Percentiles rank a stretch among this genome's conserved stretches.
These are phyloP conservation scores for Melanotaenia duboulayi DNA, from an alignment of 2,113 vertebrate genomes.

Conservation along the genomic window DNA sequence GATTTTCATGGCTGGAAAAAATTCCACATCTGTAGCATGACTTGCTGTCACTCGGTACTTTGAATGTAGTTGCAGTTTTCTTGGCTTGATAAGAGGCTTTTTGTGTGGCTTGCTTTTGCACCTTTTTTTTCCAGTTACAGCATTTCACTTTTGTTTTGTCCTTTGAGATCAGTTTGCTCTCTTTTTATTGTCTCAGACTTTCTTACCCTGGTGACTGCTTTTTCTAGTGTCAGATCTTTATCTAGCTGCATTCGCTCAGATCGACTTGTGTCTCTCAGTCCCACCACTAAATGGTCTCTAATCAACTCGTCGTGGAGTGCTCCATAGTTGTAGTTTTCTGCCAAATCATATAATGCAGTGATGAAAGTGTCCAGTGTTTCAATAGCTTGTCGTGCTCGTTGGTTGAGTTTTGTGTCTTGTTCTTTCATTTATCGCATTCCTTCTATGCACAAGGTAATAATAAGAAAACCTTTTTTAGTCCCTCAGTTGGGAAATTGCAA, in stretches of 20 bases:
- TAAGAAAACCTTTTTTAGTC: too few species aligned
- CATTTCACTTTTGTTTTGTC: not conserved
- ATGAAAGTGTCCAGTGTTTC: not conserved
- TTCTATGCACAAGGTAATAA: too few species aligned
- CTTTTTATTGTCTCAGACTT: too few species aligned
- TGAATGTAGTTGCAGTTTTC: not conserved
- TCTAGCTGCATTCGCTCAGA: not conserved
- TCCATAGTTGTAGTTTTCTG: constrained; percentile 21
- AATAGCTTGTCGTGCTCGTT: too few species aligned
- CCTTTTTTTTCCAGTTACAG: too few species aligned
- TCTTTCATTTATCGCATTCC: too few species aligned
- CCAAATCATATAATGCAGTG: not conserved
- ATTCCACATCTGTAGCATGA: not conserved
- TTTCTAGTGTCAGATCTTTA: too few species aligned
- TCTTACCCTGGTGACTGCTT: too few species aligned
- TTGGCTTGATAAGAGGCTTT: not conserved
- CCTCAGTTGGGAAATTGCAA: too few species aligned
- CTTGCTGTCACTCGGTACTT: not conserved
- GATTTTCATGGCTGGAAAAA: too few species aligned
- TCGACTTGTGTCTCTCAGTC: not conserved
- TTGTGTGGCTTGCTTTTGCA: not conserved
- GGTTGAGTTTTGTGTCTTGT: too few species aligned
- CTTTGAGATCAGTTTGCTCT: too few species aligned
- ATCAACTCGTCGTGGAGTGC: not conserved
- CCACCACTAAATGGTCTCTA: not conserved